Evolutionary conservation across 2,888 invertebrate genomes (phyloP).

Genomic region (Scaptomyza polygonia): DNA sequence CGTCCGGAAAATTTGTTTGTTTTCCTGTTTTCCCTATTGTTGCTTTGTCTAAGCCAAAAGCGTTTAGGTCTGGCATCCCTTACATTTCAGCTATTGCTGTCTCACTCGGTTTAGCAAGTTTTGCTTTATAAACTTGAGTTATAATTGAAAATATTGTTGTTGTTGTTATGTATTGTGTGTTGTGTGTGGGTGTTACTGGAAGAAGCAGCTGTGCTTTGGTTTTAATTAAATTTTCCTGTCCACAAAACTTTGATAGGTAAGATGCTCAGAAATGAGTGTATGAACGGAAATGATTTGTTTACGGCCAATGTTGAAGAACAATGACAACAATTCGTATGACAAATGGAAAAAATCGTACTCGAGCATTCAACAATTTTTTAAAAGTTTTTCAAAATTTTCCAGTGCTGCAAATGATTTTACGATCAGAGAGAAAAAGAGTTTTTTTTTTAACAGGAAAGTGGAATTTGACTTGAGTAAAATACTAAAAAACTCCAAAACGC

Average conservation of each 20-base stretch:
- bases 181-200: constrained; percentile 33
- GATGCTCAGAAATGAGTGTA: constrained; percentile 73
- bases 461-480: no score
- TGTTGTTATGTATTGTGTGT: constrained; percentile 26
- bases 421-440: no score
- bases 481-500: no score
- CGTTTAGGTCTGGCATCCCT: constrained; percentile 30
- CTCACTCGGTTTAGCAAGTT: constrained; percentile 51
- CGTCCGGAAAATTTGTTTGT: constrained; percentile 18
- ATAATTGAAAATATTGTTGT: constrained; percentile 71
- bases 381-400: no score
- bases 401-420: no score
- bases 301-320: constrained; percentile 36
- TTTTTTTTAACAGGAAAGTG: no score
- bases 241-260: constrained; percentile 78
- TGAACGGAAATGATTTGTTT: constrained; percentile 70
- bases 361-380: no score
- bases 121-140: constrained; percentile 72
- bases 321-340: constrained; percentile 7
- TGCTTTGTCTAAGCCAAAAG: constrained; percentile 33
- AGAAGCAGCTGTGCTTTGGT: constrained; percentile 73
- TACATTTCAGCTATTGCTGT: constrained; percentile 29
- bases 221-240: constrained; percentile 79
- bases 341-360: constrained; percentile 9
- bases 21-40: constrained; percentile 13